Evolutionary conservation across 2,888 invertebrate species (phyloP), one percentile per base, ranked within the genome.

Genomic region (Apotomis turbidana): DNA sequence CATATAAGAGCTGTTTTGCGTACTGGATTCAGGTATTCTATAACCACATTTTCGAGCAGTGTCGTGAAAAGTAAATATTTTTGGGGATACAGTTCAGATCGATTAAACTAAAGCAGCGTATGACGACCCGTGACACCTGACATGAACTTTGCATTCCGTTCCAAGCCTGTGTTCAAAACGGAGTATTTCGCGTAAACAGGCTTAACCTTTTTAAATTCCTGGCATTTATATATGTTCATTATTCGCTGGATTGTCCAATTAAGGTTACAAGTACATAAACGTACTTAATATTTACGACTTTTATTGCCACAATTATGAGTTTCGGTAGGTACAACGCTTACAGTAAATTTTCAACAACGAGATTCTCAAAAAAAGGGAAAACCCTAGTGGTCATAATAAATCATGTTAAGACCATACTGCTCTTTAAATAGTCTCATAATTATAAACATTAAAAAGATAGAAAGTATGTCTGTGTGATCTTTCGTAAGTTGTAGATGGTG

Each of bases 161-260:
- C 15, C 4, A 9, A 38, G 27, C 55, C 46, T 54, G 41, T 41
- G 41, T 49, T 49, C 49, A 49, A 49, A 49, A 49, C 9, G 9
- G 9, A 49, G 5, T 6, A 6, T 49, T 9, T 9, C 10, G 8
- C 49, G 49, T 49, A 49, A 41, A 49, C 12, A 58, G 38, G 59
- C 68, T 68, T 68, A 68, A 59, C 68, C 68, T 59, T 59, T 68
- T 68, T 68, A 68, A 59, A 68, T 68, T 68, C 59, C 59, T 59
- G n/a, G 38, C 49, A 60, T 68, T 58, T 67, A 68, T 52, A 68
- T 51, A 68, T 59, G 51, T 59, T 59, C 68, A 59, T 68, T 59
- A 59, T 58, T 68, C 68, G 59, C 57, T 44, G 36, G 36, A 10
- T 59, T 58, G 59, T 59, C 51, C 52, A 52, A 68, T 68, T 68